Percentiles rank a stretch among this genome's conserved stretches.
These are phyloP conservation scores for Vulpes vulpes DNA, from an alignment of 2,113 vertebrate species.

Conservation along the genomic window DNA sequence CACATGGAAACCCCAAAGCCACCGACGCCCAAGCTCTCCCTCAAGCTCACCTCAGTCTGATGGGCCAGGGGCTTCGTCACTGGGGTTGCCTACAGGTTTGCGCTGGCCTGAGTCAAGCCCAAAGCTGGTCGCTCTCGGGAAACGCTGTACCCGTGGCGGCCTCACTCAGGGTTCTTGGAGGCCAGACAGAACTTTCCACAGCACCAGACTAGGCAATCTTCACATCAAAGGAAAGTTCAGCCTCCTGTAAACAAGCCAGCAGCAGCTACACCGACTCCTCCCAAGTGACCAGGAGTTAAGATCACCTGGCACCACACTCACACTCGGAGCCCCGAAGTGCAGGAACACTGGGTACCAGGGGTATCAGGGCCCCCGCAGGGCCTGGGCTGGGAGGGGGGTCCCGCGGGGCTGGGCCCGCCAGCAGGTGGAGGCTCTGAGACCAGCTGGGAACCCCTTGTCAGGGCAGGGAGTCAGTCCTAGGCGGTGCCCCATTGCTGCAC, in stretches of 20 bases:
- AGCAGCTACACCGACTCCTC: neutral
- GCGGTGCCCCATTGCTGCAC: neutral
- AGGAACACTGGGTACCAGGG: neutral
- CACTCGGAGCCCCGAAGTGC: neutral
- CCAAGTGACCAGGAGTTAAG: neutral
- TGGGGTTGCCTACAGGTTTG: neutral
- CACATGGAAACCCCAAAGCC: neutral
- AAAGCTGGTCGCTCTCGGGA: neutral
- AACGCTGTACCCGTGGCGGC: neutral
- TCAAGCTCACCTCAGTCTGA: neutral
- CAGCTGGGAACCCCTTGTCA: neutral
- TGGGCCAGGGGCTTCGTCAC: accelerated
- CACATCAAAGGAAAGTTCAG: neutral
- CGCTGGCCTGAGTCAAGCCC: neutral
- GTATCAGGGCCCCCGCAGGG: accelerated
- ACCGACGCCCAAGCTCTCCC: too few species aligned
- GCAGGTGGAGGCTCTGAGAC: neutral
- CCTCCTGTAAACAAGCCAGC: neutral
- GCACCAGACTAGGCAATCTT: neutral
- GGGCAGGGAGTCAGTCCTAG: neutral
- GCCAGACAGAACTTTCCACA: conserved; percentile 56
- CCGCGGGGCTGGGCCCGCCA: accelerated
- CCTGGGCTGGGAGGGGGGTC: neutral
- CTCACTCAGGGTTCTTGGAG: neutral
- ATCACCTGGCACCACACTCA: neutral